Evolutionary conservation across 2,888 invertebrate genomes (phyloP).

Genomic region (Ochropacha duplaris): DNA sequence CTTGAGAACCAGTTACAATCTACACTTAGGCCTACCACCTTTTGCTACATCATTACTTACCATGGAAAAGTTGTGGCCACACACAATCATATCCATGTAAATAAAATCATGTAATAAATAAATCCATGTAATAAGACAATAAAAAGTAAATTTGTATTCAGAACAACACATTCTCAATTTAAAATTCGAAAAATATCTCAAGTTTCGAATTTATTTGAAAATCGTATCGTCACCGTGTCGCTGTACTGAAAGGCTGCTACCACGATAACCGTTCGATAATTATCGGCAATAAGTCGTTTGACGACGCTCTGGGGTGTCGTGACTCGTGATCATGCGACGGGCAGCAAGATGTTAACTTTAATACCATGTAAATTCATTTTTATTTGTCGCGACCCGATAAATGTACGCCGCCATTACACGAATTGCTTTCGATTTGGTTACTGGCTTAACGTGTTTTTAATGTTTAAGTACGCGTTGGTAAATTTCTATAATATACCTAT

Average conservation of each 20-base stretch:
- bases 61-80: too few species aligned
- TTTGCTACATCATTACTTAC: too few species aligned
- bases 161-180: too few species aligned
- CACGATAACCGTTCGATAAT: slow-evolving; percentile 52
- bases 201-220: background rate
- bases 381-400: slow-evolving; percentile 49
- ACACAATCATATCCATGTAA: too few species aligned
- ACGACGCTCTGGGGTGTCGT: slow-evolving; percentile 66
- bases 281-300: slow-evolving; percentile 43
- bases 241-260: slow-evolving; percentile 5
- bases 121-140: too few species aligned
- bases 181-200: too few species aligned
- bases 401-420: slow-evolving; percentile 48
- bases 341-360: slow-evolving; percentile 26
- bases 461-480: slow-evolving; percentile 8
- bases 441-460: slow-evolving; percentile 25
- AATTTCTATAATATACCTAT: too few species aligned
- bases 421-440: slow-evolving; percentile 60
- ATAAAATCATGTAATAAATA: too few species aligned
- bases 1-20: too few species aligned
- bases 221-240: slow-evolving; percentile 35
- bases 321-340: slow-evolving; percentile 34
- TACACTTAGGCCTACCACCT: too few species aligned
- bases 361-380: slow-evolving; percentile 64
- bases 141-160: too few species aligned